Evolutionary conservation across 1,140 invertebrate genomes (phyloP).

Genomic region (Danaus melanippus): DNA sequence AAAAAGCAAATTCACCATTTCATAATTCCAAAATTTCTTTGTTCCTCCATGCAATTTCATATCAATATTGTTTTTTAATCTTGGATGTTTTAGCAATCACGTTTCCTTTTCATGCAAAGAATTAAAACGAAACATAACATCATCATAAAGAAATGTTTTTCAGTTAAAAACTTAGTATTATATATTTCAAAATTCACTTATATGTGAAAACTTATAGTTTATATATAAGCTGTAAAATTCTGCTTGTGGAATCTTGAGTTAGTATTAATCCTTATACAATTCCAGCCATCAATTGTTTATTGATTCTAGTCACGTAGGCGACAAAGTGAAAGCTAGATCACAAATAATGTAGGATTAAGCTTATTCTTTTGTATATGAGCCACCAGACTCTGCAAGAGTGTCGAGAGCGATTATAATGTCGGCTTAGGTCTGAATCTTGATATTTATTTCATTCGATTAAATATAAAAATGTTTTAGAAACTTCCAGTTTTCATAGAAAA

Average conservation of each 20-base stretch:
- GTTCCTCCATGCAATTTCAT: no score
- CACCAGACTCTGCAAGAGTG: conserved; percentile 9
- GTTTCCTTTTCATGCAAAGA: no score
- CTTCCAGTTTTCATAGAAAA: no score
- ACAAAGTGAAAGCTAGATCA: conserved; percentile 26
- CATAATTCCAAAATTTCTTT: no score
- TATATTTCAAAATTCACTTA: no score
- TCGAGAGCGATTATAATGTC: conserved; percentile 15
- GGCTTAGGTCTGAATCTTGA: conserved; percentile 1
- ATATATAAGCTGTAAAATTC: neutral
- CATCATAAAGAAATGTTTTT: no score
- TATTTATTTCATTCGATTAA: no score
- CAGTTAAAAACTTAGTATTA: no score
- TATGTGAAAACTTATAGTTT: neutral
- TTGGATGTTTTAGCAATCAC: no score
- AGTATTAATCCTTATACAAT: conserved; percentile 6
- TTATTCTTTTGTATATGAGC: conserved; percentile 21
- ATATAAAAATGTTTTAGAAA: no score
- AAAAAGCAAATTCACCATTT: conserved; percentile 6
- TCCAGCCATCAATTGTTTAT: conserved; percentile 12
- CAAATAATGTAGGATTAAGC: conserved; percentile 29
- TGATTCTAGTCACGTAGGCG: conserved; percentile 28
- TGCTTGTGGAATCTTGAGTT: neutral
- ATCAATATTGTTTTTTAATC: no score
- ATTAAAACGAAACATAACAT: no score